A percentile compares a stretch with the other conserved stretches of the same genome.
Evolutionary conservation across 2,797 vertebrate species (phyloP).

Genomic region (Tokudaia tokunoshimensis): DNA sequence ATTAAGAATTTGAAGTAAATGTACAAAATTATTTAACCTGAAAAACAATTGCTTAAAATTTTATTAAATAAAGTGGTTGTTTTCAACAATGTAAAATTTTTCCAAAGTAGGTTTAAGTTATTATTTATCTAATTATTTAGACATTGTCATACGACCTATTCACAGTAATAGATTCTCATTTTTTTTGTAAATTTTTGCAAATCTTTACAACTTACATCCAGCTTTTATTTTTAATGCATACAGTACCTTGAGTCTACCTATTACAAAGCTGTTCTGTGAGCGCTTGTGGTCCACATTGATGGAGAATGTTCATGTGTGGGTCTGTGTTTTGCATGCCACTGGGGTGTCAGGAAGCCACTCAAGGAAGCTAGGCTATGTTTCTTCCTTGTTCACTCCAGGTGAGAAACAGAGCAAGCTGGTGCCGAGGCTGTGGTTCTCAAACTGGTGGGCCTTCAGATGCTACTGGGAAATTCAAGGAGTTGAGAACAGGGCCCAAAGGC

Average conservation of each 20-base stretch:
- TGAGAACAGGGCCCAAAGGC: not conserved
- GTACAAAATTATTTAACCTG: not conserved
- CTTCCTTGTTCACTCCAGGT: not conserved
- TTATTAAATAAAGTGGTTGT: not conserved
- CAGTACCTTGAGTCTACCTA: not conserved
- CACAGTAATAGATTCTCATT: not conserved
- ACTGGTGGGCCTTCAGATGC: not conserved
- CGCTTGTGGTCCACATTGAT: not conserved
- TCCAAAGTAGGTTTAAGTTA: not conserved
- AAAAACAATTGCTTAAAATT: not conserved
- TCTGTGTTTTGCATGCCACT: not conserved
- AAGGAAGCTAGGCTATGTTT: not conserved
- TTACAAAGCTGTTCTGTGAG: not conserved
- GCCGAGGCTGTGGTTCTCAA: not conserved
- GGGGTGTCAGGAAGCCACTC: not conserved
- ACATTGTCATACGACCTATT: not conserved
- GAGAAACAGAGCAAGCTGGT: not conserved
- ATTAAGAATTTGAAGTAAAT: conserved; percentile 39
- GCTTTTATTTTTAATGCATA: not conserved
- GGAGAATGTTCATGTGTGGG: not conserved
- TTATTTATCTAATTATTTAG: conserved; percentile 15
- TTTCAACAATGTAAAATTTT: not conserved
- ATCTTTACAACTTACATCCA: not conserved
- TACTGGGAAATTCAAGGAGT: not conserved
- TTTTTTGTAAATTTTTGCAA: not conserved